Conservation (phyloP, 64 coral and sea anemone genomes). For the Montipora sp. region DNA sequence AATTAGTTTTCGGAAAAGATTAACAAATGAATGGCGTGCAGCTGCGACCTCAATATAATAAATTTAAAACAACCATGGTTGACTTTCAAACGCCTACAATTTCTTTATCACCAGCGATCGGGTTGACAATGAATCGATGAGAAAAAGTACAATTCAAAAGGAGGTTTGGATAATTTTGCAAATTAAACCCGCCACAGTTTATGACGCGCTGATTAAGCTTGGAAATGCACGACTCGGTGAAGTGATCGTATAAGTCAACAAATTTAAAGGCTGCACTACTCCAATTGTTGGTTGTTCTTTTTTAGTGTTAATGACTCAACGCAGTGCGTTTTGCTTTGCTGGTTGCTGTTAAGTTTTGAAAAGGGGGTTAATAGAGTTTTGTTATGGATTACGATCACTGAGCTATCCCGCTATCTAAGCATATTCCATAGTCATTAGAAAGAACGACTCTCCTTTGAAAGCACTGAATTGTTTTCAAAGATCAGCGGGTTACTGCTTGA, state of each 20-base stretch:
- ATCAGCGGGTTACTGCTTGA: conserved; percentile 8
- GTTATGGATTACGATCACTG: neutral
- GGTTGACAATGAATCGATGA: neutral
- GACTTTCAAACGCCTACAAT: conserved; percentile 29
- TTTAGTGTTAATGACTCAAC: conserved; percentile 12
- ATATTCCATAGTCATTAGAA: neutral
- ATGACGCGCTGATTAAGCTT: neutral
- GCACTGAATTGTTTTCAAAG: conserved; percentile 13
- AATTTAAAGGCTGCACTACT: neutral
- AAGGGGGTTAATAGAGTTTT: neutral
- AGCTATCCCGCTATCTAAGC: neutral
- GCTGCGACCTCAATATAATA: conserved; percentile 32
- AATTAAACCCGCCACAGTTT: conserved; percentile 1
- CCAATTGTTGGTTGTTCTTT: conserved; percentile 43
- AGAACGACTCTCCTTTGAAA: neutral
- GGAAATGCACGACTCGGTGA: neutral
- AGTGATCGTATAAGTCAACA: conserved; percentile 33
- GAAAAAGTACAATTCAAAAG: neutral
- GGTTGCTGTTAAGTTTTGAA: neutral
- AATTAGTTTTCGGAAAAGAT: conserved; percentile 49
- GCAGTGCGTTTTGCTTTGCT: neutral
- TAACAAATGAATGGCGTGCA: conserved; percentile 9
- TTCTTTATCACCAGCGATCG: conserved; percentile 14
- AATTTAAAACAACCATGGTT: conserved; percentile 22
- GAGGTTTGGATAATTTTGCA: neutral